These are phyloP conservation scores for Ariopsis seemanni DNA, from an alignment of 2,113 vertebrate genomes.

Conservation along the genomic window DNA sequence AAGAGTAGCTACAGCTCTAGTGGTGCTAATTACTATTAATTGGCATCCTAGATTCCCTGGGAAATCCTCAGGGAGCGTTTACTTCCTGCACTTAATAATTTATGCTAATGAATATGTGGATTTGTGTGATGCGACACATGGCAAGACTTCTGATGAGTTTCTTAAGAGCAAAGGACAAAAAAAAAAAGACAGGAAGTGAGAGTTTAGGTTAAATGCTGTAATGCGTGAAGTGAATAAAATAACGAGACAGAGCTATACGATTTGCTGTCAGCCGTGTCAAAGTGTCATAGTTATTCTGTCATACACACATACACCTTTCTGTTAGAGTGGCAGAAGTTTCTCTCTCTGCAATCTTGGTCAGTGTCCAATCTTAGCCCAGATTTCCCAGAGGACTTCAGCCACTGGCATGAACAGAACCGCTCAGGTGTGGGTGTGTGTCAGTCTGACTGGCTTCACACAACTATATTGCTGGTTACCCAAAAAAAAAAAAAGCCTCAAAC, in stretches of 20 bases:
- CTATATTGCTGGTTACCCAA: not conserved
- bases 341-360: not conserved
- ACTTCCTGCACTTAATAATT: conserved; percentile 18
- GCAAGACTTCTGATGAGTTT: not conserved
- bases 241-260: not conserved
- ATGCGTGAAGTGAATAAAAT: not conserved
- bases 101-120: conserved; percentile 21
- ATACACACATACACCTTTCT: conserved; percentile 9
- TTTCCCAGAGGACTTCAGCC: conserved; percentile 15
- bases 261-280: not conserved
- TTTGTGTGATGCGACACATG: not conserved
- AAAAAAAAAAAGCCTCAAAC: not conserved
- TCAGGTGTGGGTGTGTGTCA: not conserved
- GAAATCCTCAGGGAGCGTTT: conserved; percentile 33
- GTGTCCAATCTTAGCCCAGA: conserved; percentile 27
- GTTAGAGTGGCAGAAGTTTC: not conserved
- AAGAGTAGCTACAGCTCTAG: conserved; percentile 62
- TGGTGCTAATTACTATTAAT: conserved; percentile 68
- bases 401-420: conserved; percentile 9
- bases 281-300: not conserved
- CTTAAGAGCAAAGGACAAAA: not conserved
- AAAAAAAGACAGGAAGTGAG: not conserved
- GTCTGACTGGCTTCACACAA: not conserved
- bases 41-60: conserved; percentile 56
- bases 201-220: not conserved